A percentile compares a stretch with the other conserved stretches of the same genome.
phyloP scores from a whole-genome alignment of 2,797 vertebrate species.

The Poeciliopsis gracilis region DNA sequence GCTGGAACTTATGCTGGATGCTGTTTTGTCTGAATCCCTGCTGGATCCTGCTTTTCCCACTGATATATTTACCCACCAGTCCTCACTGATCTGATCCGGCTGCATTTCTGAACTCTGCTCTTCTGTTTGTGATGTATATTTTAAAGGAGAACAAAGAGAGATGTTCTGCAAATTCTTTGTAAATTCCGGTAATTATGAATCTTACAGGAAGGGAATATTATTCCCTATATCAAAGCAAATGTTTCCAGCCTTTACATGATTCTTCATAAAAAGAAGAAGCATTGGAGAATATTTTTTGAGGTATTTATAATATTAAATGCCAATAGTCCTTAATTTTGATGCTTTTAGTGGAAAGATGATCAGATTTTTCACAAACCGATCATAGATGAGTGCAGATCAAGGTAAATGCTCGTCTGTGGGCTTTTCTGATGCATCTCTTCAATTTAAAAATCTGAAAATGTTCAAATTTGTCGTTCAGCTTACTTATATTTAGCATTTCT shows the following conservation, averaged over 20 bases:
- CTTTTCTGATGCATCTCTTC: not conserved
- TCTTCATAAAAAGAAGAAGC: too few species aligned
- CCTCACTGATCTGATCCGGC: conserved; percentile 33
- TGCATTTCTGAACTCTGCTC: conserved; percentile 21
- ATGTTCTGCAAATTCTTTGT: not conserved
- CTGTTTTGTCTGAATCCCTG: conserved; percentile 7
- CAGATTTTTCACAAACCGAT: not conserved
- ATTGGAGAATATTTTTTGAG: not conserved
- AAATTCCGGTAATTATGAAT: not conserved
- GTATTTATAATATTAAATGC: not conserved
- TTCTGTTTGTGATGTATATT: not conserved
- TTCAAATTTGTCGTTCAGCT: not conserved
- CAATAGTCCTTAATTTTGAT: not conserved
- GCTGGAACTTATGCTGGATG: conserved; percentile 6
- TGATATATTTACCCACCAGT: conserved; percentile 26
- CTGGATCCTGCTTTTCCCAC: conserved; percentile 10
- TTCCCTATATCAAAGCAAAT: not conserved
- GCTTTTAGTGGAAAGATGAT: too few species aligned
- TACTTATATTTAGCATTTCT: conserved; percentile 15
- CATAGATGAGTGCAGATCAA: not conserved
- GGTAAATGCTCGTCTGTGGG: not conserved
- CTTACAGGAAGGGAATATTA: not conserved
- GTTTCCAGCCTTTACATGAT: not conserved
- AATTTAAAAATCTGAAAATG: not conserved
- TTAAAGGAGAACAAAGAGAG: not conserved